Conservation (phyloP, 2,113 vertebrate genomes). For the Limanda limanda region DNA sequence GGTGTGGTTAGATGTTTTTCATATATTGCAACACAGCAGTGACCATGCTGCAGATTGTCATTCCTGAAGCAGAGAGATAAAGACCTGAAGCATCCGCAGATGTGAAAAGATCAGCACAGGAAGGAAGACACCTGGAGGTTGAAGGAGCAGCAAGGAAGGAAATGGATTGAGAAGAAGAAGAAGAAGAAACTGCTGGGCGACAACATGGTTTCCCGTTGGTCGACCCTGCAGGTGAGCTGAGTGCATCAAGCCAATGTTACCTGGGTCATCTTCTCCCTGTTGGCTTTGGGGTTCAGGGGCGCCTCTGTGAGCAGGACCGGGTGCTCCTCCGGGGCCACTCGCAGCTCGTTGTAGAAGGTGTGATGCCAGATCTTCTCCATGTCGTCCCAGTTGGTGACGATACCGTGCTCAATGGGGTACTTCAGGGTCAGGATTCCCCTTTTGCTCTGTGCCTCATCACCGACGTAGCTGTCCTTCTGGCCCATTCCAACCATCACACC, state of each 20-base stretch:
- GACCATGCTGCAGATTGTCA: constrained; percentile 60
- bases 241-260: constrained; percentile 34
- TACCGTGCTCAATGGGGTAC: constrained; percentile 97
- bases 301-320: constrained; percentile 97
- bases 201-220: background rate
- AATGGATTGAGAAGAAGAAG: constrained; percentile 23
- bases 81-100: constrained; percentile 89
- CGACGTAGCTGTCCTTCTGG: constrained; percentile 98
- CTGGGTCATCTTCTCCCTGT: constrained; percentile 99
- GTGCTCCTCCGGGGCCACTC: constrained; percentile 97
- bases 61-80: constrained; percentile 72
- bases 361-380: constrained; percentile 99
- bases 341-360: constrained; percentile 99
- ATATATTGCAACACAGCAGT: constrained; percentile 8
- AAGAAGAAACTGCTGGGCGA: background rate
- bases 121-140: constrained; percentile 66
- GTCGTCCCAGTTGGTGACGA: constrained; percentile 98
- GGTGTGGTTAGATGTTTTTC: constrained; percentile 1
- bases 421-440: constrained; percentile 98
- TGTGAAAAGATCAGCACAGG: constrained; percentile 67
- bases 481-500: constrained; percentile 99
- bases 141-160: constrained; percentile 48
- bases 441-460: constrained; percentile 99
- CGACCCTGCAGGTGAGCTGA: background rate
- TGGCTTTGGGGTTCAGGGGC: constrained; percentile 95